Evolutionary conservation across 2,113 vertebrate species (phyloP).

Genomic region (Taurulus bubalis): DNA sequence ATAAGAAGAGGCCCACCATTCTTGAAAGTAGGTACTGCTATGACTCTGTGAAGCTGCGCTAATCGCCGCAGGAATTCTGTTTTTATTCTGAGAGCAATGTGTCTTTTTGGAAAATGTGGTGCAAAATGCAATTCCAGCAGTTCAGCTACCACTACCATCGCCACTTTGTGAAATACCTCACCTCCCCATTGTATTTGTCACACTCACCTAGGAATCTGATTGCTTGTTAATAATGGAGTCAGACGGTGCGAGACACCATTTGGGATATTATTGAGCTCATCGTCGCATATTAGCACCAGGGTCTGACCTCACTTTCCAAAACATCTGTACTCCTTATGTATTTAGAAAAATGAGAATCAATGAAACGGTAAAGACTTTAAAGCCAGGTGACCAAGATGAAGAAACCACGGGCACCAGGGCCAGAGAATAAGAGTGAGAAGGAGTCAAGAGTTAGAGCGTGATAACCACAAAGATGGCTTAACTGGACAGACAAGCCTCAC

Average conservation of each 20-base stretch:
- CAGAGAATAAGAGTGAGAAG: constrained; percentile 7
- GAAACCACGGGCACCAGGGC: constrained; percentile 13
- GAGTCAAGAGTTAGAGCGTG: constrained; percentile 55
- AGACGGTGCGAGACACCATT: not conserved
- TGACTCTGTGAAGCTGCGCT: not conserved
- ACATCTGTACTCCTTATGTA: not conserved
- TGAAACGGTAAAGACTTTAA: not conserved
- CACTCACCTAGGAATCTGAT: constrained; percentile 36
- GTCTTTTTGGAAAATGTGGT: not conserved
- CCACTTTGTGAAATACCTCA: constrained; percentile 69
- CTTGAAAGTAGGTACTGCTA: constrained; percentile 90
- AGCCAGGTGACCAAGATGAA: not conserved
- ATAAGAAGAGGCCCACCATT: constrained; percentile 93
- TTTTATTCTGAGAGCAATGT: constrained; percentile 21
- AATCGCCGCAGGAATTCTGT: not conserved
- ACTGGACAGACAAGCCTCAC: constrained; percentile 83
- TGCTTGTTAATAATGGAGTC: constrained; percentile 53
- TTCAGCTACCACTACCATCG: constrained; percentile 38
- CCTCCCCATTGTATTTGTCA: constrained; percentile 48
- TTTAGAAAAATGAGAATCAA: not conserved
- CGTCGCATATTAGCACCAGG: constrained; percentile 2
- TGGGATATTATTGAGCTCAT: constrained; percentile 10
- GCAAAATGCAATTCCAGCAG: not conserved
- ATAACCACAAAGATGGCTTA: constrained; percentile 73
- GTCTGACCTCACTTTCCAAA: not conserved